Conservation (phyloP, 2,888 invertebrate species). For the Hydraecia micacea region DNA sequence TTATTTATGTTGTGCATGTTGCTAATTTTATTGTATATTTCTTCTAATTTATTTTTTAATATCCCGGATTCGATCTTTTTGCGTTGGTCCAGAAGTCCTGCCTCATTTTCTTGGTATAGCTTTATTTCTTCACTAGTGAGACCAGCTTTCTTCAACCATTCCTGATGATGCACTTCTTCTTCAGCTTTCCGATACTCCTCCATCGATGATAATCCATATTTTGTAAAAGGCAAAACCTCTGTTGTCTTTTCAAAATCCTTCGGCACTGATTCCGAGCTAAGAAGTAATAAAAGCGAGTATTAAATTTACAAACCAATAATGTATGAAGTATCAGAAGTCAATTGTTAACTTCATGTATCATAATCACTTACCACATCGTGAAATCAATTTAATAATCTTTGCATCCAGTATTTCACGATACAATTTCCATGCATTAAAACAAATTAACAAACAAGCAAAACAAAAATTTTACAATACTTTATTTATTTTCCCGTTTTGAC, state of each 20-base stretch:
- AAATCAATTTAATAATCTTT: constrained; percentile 35
- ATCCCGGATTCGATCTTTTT: constrained; percentile 79
- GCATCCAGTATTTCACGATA: constrained; percentile 26
- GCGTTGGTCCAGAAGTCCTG: constrained; percentile 76
- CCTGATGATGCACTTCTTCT: constrained; percentile 80
- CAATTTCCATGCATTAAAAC: background rate
- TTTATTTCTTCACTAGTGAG: constrained; percentile 87
- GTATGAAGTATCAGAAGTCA: background rate
- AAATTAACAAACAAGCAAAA: constrained; percentile 41
- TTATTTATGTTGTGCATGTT: constrained; percentile 69
- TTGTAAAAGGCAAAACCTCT: constrained; percentile 83
- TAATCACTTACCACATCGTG: constrained; percentile 55
- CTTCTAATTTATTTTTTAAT: constrained; percentile 77
- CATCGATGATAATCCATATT: constrained; percentile 84
- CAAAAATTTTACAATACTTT: constrained; percentile 32
- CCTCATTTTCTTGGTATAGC: constrained; percentile 86
- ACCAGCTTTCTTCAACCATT: constrained; percentile 86
- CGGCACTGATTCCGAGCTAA: constrained; percentile 81
- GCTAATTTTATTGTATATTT: constrained; percentile 80
- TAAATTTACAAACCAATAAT: background rate
- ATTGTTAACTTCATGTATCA: background rate
- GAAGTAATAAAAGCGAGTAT: constrained; percentile 29
- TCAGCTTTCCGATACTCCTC: constrained; percentile 84
- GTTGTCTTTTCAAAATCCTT: constrained; percentile 84
- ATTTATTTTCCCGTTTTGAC: constrained; percentile 57